Base-by-base conservation (phyloP, 1,140 invertebrate species). In the Camponotus pennsylvanicus region DNA sequence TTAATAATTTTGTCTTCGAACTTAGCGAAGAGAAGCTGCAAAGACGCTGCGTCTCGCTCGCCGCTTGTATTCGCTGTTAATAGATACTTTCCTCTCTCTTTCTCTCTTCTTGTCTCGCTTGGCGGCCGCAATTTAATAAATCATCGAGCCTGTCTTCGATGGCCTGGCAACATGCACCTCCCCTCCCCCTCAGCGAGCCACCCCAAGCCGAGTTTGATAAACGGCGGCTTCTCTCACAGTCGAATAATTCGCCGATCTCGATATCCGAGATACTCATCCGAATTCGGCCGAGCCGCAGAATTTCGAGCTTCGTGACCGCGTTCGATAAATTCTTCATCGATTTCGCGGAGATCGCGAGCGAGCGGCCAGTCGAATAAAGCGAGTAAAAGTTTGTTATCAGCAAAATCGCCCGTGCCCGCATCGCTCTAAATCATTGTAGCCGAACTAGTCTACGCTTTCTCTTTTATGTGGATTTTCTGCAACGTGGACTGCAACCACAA, bases 1-100 rank as follows among this genome's bases (percentile, higher is more conserved):
- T 85, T 86, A 83, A 90, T 90, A 90, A 90, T 90, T 90, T 90
- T 82, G 82, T 90, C 88, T 78, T 63, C 61, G 75, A 64, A 69
- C 45, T n/a, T 34, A 9, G 11, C 52, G 64, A 63, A 40, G n/a
- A 57, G 27, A 18, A n/a, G 37, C 18, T 5, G 55, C 21, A 57
- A 71, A 37, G 77, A 71, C 13, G 37, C 49, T n/a, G 11, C 55
- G 9, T 64, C 75, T 63, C 57, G 67, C n/a, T 66, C 40, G 49
- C 61, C 37, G 67, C 11, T 2, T 11, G 59, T 67, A 66, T 57
- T 34, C n/a, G 3, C 73, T 63, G 66, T 87, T 80, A 80, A 85
- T 75, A 76, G 85, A 85, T 87, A 52, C 61, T 52, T 42, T 32
- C 70, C 6, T 15, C 40, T 55, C 15, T 59, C 37, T 71, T 49